A percentile compares a stretch with the other conserved stretches of the same genome.
These are phyloP conservation scores for Platichthys flesus DNA, from an alignment of 2,113 vertebrate genomes.

Conservation along the genomic window DNA sequence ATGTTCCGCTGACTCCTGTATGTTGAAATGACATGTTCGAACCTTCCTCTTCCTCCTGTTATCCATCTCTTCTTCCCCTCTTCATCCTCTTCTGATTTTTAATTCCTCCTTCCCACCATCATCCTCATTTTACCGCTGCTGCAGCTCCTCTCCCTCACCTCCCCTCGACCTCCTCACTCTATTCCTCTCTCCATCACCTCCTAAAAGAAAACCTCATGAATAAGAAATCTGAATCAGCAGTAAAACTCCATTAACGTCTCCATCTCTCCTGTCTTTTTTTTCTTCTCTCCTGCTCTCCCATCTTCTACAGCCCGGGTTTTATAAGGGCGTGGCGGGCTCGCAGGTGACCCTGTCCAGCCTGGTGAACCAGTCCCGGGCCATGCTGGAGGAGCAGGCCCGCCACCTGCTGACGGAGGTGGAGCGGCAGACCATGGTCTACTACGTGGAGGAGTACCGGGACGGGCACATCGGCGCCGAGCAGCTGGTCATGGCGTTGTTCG, in stretches of 20 bases:
- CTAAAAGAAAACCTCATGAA: background rate
- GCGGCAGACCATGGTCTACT: conserved; percentile 92
- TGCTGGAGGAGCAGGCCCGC: conserved; percentile 94
- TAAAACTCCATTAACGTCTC: background rate
- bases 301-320: conserved; percentile 86
- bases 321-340: conserved; percentile 92
- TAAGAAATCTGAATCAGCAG: background rate
- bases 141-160: background rate
- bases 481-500: conserved; percentile 92
- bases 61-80: no score
- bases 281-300: background rate
- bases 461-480: conserved; percentile 90
- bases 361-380: conserved; percentile 90
- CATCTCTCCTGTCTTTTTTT: background rate
- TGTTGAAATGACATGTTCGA: no score
- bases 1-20: no score
- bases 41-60: no score
- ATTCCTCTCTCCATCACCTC: background rate
- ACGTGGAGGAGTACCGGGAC: conserved; percentile 92
- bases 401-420: conserved; percentile 91
- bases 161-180: background rate
- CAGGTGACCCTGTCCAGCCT: conserved; percentile 96
- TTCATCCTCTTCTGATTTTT: background rate
- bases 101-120: background rate
- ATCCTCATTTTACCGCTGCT: background rate